Base-by-base conservation (phyloP, 2,888 invertebrate genomes). In the Chymomyza procnemis region DNA sequence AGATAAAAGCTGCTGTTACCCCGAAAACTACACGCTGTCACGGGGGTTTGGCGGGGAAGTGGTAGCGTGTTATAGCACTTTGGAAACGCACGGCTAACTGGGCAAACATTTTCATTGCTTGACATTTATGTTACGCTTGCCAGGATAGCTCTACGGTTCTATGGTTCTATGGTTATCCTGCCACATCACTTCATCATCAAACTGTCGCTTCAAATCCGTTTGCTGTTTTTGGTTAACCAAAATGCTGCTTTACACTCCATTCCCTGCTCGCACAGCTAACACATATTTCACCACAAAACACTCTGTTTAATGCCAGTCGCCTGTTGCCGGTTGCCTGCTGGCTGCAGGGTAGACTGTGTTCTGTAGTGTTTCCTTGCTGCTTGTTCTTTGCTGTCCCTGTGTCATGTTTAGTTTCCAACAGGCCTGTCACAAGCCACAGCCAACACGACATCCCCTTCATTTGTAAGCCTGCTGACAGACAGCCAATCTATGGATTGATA, bases 21-120 rank as follows among this genome's bases (percentile, higher is more conserved):
- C 41, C 16, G 52, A 73, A 76, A 81, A 66, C 74, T 69, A 80
- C 74, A 82, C 76, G 80, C 82, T 85, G 1, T 8, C 3, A 80
- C 80, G 34, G 34, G 34, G 9, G 34, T 41, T 41, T 0, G 26
- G 26, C 6, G 4, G 34, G 34, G 34, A 34, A 6, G 30, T 6
- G 30, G 30, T 26, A 5, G 26, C 6, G 26, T 26, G 26, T 26
- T 26, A 26, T 26, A 26, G 14, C 19, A 55, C 14, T 6, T 55
- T 55, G 56, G 12, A 5, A 30, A 30, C 46, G 74, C 72, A 77
- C 75, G 80, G 83, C 67, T 73, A 78, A 66, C 79, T 79, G 74
- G 71, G 80, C 77, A 85, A 85, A 80, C 80, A 80, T 79, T 79
- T 85, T 81, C 82, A 85, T 81, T 81, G 82, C 76, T 73, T 69